phyloP scores from a whole-genome alignment of 2,888 invertebrate species.

The Cheilosia urbana region DNA sequence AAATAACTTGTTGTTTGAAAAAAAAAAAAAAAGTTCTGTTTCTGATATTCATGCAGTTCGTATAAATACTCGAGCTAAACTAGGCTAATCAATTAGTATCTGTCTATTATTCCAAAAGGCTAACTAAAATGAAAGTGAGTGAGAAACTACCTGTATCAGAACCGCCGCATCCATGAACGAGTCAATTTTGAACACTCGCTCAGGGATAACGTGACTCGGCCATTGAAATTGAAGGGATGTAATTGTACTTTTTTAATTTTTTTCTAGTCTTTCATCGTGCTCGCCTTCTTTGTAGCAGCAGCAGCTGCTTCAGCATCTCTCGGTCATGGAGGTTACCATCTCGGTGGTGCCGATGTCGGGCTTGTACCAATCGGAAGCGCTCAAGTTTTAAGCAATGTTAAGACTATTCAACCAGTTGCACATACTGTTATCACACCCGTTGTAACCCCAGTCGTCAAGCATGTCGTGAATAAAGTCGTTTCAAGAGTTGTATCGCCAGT shows the following conservation, averaged over 20 bases:
- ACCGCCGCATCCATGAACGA: too few relatives aligned
- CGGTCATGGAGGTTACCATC: background rate
- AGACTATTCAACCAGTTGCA: conserved; percentile 17
- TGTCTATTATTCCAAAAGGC: background rate
- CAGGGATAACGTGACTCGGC: too few relatives aligned
- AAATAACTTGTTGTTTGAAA: too few relatives aligned
- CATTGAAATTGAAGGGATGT: background rate
- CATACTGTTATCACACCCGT: conserved; percentile 11
- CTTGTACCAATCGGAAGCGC: conserved; percentile 2
- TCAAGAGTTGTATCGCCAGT: conserved; percentile 3
- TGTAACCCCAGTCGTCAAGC: conserved; percentile 11
- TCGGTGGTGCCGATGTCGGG: background rate
- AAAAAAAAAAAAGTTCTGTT: too few relatives aligned
- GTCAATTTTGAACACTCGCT: too few relatives aligned
- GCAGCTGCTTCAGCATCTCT: conserved; percentile 17
- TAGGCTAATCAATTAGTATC: background rate
- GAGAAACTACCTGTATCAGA: too few relatives aligned
- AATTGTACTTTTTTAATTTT: background rate
- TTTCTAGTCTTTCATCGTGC: conserved; percentile 15
- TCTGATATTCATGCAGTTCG: background rate
- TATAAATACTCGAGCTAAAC: background rate
- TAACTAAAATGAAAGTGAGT: conserved; percentile 23
- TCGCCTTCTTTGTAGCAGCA: conserved; percentile 12
- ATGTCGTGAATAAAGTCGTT: conserved; percentile 21
- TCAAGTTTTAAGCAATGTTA: conserved; percentile 6